A percentile compares a stretch with the other conserved stretches of the same genome.
phyloP scores from a whole-genome alignment of 2,888 invertebrate genomes.

The Lottia gigantea region DNA sequence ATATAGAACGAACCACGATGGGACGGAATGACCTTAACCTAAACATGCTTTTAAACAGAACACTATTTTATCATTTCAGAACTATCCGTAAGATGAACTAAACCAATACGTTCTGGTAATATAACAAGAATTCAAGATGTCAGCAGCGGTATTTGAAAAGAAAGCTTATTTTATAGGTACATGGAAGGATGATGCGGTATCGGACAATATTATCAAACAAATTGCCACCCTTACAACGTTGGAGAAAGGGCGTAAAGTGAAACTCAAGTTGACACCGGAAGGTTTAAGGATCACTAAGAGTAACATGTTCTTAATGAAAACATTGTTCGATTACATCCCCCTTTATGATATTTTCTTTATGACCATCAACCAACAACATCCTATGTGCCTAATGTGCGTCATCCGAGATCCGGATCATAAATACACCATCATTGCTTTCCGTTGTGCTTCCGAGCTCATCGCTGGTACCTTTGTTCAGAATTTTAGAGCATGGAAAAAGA shows the following conservation, averaged over 20 bases:
- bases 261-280: constrained; percentile 36
- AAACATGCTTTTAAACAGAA: too few relatives aligned
- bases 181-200: constrained; percentile 45
- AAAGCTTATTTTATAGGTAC: constrained; percentile 43
- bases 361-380: constrained; percentile 42
- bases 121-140: constrained; percentile 14
- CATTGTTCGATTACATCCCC: constrained; percentile 34
- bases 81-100: too few relatives aligned
- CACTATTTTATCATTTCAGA: too few relatives aligned
- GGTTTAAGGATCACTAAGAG: constrained; percentile 40
- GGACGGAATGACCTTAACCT: too few relatives aligned
- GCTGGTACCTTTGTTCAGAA: constrained; percentile 39
- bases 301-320: constrained; percentile 33
- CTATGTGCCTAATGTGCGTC: constrained; percentile 45
- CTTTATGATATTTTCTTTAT: constrained; percentile 41
- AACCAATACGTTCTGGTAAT: background rate
- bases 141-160: constrained; percentile 31
- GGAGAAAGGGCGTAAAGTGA: constrained; percentile 47
- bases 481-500: constrained; percentile 31
- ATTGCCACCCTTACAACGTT: constrained; percentile 35
- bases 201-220: constrained; percentile 38
- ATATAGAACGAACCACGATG: too few relatives aligned
- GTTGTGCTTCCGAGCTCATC: constrained; percentile 39
- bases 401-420: constrained; percentile 32
- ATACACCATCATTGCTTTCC: constrained; percentile 44